Evolutionary conservation across 2,888 invertebrate species (phyloP).

Genomic region (Drosophila anomelani): DNA sequence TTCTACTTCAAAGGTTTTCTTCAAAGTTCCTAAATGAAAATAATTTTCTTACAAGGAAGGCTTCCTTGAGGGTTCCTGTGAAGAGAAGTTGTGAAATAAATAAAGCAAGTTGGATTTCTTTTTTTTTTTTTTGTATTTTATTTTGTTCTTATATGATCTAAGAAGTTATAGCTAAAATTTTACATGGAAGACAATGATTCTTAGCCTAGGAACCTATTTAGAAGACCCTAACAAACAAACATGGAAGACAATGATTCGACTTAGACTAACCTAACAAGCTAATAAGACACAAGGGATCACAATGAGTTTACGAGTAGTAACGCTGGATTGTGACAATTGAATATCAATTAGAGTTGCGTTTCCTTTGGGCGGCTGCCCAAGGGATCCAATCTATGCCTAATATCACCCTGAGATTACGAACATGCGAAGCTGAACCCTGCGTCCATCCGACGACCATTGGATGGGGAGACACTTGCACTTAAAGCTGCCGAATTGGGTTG

Average conservation of each 20-base stretch:
- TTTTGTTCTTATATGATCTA: conserved; percentile 52
- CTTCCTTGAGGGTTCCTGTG: not conserved
- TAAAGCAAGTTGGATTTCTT: not conserved
- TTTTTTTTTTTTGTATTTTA: conserved; percentile 22
- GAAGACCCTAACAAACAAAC: conserved; percentile 73
- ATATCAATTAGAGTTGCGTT: conserved; percentile 65
- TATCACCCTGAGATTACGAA: conserved; percentile 77
- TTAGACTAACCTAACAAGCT: conserved; percentile 53
- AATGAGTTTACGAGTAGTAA: conserved; percentile 57
- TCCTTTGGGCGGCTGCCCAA: conserved; percentile 43
- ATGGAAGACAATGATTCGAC: conserved; percentile 82
- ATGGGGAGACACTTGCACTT: conserved; percentile 67
- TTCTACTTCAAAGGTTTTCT: not conserved
- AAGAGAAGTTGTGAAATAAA: not conserved
- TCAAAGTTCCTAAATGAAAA: not conserved
- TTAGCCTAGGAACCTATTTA: conserved; percentile 48
- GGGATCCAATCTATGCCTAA: conserved; percentile 71
- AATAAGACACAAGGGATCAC: conserved; percentile 61
- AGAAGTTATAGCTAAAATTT: conserved; percentile 66
- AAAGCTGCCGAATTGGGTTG: conserved; percentile 70
- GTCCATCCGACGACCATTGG: conserved; percentile 30
- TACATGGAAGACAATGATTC: conserved; percentile 82
- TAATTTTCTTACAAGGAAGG: not conserved
- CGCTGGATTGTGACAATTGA: conserved; percentile 62
- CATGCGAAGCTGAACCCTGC: conserved; percentile 52